phyloP scores from a whole-genome alignment of 2,888 invertebrate genomes.

The Drosophila tripunctata region DNA sequence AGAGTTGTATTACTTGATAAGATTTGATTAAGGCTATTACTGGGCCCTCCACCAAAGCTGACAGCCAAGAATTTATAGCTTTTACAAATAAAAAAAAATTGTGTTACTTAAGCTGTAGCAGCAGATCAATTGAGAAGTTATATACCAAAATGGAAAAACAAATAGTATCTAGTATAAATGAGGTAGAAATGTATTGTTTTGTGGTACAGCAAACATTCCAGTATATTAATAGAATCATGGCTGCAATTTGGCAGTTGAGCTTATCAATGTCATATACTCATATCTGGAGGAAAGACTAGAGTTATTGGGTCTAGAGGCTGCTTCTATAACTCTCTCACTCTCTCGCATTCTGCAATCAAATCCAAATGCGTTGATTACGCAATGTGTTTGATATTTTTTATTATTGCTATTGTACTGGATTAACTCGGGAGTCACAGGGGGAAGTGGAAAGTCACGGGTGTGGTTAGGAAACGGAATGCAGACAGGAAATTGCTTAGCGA shows the following conservation, averaged over 20 bases:
- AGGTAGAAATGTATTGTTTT: neutral
- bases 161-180: neutral
- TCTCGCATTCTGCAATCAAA: slow-evolving; percentile 24
- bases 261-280: slow-evolving; percentile 67
- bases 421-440: neutral
- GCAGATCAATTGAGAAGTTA: neutral
- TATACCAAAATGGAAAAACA: neutral
- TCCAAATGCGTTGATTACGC: slow-evolving; percentile 60
- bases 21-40: slow-evolving; percentile 44
- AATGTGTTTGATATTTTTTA: slow-evolving; percentile 22
- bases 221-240: slow-evolving; percentile 16
- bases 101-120: neutral
- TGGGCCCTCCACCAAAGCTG: slow-evolving; percentile 10
- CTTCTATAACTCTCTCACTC: neutral
- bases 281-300: slow-evolving; percentile 34
- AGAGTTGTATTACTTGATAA: slow-evolving; percentile 41
- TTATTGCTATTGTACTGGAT: slow-evolving; percentile 14
- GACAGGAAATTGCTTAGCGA: slow-evolving; percentile 29
- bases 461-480: slow-evolving; percentile 14
- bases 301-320: slow-evolving; percentile 42
- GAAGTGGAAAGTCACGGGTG: slow-evolving; percentile 4
- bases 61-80: slow-evolving; percentile 20
- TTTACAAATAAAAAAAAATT: neutral
- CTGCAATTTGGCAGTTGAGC: slow-evolving; percentile 50
- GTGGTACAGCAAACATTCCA: slow-evolving; percentile 3